Evolutionary conservation across 2,888 invertebrate species (phyloP), one percentile per base, ranked within the genome.

Genomic region (Entomobrya multifasciata): DNA sequence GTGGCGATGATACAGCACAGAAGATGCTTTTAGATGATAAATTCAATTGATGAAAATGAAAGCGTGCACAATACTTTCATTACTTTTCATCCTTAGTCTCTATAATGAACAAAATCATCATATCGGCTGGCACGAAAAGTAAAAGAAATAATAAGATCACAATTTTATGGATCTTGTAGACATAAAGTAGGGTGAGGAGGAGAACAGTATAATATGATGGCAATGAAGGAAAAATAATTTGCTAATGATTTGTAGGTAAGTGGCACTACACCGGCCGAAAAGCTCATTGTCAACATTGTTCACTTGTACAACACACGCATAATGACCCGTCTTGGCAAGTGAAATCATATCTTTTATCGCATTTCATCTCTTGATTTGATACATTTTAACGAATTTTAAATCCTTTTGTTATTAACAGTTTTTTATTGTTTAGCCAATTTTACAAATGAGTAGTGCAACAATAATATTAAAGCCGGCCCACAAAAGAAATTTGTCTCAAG

Each of bases 11-110:
- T 22, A 6, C 27, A 30, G 27, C 25, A 5, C 27, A 11, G 57
- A 47, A 30, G 27, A 49, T 44, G 22, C n/a, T 62, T 49, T 49
- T n/a, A 13, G 27, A 65, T 65, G 76, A 86, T 80, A 79, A 86
- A 76, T 80, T 80, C 80, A 27, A 80, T 76, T 80, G 86, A 86
- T 77, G 84, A 77, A 86, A 57, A 36, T 41, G 76, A 76, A 86
- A 86, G 86, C 80, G 86, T 86, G 86, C 80, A 86, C 86, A 65
- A 67, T 80, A 80, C 80, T 62, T 80, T 86, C 36, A 36, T 36
- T 36, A 36, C 8, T 4, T 76, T 79, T 70, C 72, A 49, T 72
- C 27, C 8, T 74, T 74, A 30, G 49, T 25, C 49, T n/a, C 47
- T 70, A 72, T 25, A 1, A 47, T n/a, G 2, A 30, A 55, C 55